Base-by-base conservation (phyloP, 2,797 vertebrate species). In the Clarias platycephalus region DNA sequence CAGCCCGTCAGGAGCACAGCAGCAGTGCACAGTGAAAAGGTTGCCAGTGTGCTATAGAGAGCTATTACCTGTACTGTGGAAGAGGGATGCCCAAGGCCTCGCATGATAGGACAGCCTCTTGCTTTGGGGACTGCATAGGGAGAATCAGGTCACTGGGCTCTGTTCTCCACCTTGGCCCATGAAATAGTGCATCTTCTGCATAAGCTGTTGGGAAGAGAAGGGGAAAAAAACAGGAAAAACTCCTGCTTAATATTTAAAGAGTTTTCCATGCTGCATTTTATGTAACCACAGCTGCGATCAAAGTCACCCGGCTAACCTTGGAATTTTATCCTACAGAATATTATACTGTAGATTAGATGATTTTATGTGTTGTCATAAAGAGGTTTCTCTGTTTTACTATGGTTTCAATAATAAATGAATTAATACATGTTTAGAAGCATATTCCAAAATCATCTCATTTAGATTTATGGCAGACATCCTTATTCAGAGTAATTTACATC, bases 101-200 rank as follows among this genome's bases (percentile, higher is more conserved):
- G 18, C 95, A 96, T 28, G 68, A 83, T 82, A 96, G 89, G 67
- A 91, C 91, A 24, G 94, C 93, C 87, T 92, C 92, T 90, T 94
- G 94, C 89, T 93, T 93, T 18, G 91, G 88, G 76, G 93, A 92
- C 90, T 90, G 92, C 89, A 94, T 92, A 28, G 95, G 93, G 83
- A 95, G 94, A 93, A 94, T 92, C 85, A 95, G 93, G 93, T 95
- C 93, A 86, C 90, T 91, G 76, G 95, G 95, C 89, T 95, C 93
- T 1, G 83, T 92, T 91, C 83, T 94, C 94, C 94, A 95, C 91
- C 90, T 93, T 81, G 95, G 94, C 85, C 95, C 94, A 89, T 93
- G 91, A 90, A 95, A 95, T 89, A 91, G 90, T 91, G 91, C 90
- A 90, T 95, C 93, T 81, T 95, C 92, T 92, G 92, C 88, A 89